Percentiles rank a stretch among this genome's conserved stretches.
Evolutionary conservation across 2,797 vertebrate genomes (phyloP).

Genomic region (Tadarida brasiliensis): DNA sequence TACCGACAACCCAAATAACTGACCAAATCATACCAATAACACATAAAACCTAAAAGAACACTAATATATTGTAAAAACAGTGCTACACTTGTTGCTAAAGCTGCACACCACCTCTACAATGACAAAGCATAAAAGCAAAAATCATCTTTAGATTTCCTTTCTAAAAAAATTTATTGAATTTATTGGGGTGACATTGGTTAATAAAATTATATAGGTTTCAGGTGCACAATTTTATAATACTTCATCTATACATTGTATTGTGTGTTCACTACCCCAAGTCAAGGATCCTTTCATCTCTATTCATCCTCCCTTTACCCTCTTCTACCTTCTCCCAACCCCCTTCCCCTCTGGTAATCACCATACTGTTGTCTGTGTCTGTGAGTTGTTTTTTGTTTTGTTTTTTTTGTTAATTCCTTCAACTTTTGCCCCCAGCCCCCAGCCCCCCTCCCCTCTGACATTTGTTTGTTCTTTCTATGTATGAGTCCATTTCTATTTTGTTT

Average conservation of each 20-base stretch:
- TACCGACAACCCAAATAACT: background rate
- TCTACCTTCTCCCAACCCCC: background rate
- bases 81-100: background rate
- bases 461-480: background rate
- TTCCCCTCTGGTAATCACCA: background rate
- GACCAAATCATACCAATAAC: background rate
- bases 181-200: background rate
- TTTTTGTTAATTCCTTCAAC: background rate
- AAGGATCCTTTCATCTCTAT: background rate
- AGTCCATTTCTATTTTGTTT: background rate
- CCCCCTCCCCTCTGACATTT: background rate
- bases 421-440: background rate
- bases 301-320: background rate
- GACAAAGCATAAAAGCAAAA: background rate
- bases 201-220: background rate
- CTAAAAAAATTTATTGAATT: background rate
- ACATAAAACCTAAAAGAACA: background rate
- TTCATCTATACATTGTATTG: background rate
- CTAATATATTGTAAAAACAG: background rate
- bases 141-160: background rate
- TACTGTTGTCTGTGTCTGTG: too few relatives aligned
- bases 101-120: background rate
- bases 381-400: too few relatives aligned
- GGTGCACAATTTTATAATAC: background rate
- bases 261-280: background rate